Evolutionary conservation across 2,888 invertebrate genomes (phyloP), one percentile per base, ranked within the genome.

Genomic region (Drosophila pegasa): DNA sequence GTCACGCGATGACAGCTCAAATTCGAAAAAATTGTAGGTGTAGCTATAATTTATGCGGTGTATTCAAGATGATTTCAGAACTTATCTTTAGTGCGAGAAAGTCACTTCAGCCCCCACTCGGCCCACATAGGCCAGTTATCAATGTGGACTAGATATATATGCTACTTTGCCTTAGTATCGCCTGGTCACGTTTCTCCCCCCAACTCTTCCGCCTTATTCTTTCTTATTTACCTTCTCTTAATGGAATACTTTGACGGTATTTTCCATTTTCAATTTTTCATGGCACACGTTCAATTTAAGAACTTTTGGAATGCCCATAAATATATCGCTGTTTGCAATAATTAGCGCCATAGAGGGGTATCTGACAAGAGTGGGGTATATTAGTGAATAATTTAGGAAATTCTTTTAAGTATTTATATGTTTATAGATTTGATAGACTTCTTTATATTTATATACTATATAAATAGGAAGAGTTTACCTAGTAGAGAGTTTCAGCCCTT

Each of bases 291-390:
- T 61, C 10, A 43, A 60, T 57, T 64, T 54, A 38, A 52, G 45
- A 52, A 35, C n/a, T 52, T 47, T 51, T 37, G 73, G 50, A 57
- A 69, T 69, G 48, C 27, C 8, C 63, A 60, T 69, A 64, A 69
- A 73, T 67, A 58, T 38, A 38, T 73, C 61, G 25, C 25, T 50
- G 18, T 20, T 20, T 54, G 51, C 38, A 33, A 51, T 64, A 65
- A 71, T 41, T 71, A 65, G 40, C 54, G 37, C 20, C 35, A 14
- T 18, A 29, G 18, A 6, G 62, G 62, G 57, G 71, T 63, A 58
- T 70, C 22, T 18, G 54, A 16, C 16, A 12, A 1, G 22, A n/a
- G 2, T 3, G 6, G 9, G 29, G 8, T 14, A 48, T 48, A 31
- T 48, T 18, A 2, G 16, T 27, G 8, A 27, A 43, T 2, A 0